phyloP scores from a whole-genome alignment of 2,888 invertebrate species.

The Hypercompe scribonia region DNA sequence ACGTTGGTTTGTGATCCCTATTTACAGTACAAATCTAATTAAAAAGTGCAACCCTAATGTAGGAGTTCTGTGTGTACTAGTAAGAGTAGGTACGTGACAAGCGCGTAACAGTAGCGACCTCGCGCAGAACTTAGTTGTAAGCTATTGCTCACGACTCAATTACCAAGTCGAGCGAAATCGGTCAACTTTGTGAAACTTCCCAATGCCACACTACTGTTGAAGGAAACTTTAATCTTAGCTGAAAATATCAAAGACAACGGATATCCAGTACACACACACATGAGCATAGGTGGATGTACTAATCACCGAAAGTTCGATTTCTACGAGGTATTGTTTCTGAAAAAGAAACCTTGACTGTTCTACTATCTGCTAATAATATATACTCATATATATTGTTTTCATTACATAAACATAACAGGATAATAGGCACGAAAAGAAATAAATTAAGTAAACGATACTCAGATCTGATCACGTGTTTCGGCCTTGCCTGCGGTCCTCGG shows the following conservation, averaged over 20 bases:
- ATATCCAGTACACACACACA: neutral
- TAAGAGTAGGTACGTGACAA: constrained; percentile 1
- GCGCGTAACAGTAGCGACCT: neutral
- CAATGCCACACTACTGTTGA: neutral
- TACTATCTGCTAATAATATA: neutral
- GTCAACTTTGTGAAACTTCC: neutral
- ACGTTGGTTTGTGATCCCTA: neutral
- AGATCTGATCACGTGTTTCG: too few species aligned
- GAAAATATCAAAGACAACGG: neutral
- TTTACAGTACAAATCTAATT: neutral
- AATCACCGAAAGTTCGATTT: neutral
- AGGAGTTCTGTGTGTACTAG: constrained; percentile 6
- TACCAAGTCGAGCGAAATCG: constrained; percentile 1
- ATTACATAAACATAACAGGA: too few species aligned
- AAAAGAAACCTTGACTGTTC: neutral
- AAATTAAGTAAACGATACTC: too few species aligned
- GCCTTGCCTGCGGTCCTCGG: too few species aligned
- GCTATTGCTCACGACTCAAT: constrained; percentile 8
- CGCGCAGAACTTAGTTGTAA: neutral
- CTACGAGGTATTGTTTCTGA: neutral
- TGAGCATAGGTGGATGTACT: neutral
- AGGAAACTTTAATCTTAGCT: constrained; percentile 3
- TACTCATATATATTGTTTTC: neutral
- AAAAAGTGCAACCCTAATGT: neutral
- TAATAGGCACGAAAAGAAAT: too few species aligned